Evolutionary conservation across 2,797 vertebrate species (phyloP).

Genomic region (Nyctalus aviator): DNA sequence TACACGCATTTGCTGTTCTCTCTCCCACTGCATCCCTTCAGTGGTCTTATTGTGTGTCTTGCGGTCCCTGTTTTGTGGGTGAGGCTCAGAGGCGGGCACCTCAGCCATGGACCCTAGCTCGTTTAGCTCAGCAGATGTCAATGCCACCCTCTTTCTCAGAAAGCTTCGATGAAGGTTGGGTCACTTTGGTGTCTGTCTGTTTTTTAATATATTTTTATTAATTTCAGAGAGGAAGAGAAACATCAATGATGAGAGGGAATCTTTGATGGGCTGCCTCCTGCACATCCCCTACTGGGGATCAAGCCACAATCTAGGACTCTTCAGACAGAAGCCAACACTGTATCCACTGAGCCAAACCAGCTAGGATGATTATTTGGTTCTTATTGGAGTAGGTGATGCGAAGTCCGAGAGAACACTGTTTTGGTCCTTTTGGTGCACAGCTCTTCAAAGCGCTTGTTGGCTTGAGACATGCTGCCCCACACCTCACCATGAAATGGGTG

Average conservation of each 20-base stretch:
- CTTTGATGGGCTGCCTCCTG: too few relatives aligned
- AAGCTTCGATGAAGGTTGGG: background rate
- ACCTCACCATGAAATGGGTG: background rate
- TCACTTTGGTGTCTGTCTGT: fast-evolving
- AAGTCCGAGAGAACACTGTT: too few relatives aligned
- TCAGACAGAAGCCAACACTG: too few relatives aligned
- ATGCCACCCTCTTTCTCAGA: background rate
- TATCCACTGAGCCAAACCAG: too few relatives aligned
- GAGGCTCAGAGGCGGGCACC: background rate
- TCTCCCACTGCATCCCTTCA: background rate
- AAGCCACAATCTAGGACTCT: too few relatives aligned
- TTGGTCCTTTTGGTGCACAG: background rate
- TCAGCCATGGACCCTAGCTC: background rate
- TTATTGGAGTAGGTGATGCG: fast-evolving
- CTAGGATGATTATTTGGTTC: background rate
- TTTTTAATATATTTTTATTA: too few relatives aligned
- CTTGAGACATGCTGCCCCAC: background rate
- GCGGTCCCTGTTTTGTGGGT: background rate
- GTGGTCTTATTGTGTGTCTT: fast-evolving
- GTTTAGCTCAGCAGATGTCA: background rate
- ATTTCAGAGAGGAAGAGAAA: too few relatives aligned
- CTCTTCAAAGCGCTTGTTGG: background rate
- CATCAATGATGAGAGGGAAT: too few relatives aligned
- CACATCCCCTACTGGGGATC: too few relatives aligned
- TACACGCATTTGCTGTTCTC: background rate